Conservation (phyloP, 2,797 vertebrate species). For the Chelmon rostratus region DNA sequence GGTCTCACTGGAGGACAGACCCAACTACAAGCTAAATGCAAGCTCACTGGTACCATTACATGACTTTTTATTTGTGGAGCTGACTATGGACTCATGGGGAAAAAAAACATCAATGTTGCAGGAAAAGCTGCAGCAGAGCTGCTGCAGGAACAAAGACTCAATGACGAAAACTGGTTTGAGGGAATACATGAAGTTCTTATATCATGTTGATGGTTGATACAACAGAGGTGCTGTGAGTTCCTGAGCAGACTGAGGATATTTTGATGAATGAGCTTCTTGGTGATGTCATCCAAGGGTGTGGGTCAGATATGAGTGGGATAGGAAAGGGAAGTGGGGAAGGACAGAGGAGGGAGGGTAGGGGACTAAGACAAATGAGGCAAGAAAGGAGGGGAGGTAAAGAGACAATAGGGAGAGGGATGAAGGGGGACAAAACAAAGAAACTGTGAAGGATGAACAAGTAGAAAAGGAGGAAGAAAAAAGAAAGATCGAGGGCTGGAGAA, state of each 20-base stretch:
- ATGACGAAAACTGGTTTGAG: background rate
- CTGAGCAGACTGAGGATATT: constrained; percentile 16
- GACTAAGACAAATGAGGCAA: constrained; percentile 24
- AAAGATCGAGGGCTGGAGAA: background rate
- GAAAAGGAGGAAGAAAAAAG: background rate
- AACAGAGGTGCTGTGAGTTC: constrained; percentile 2
- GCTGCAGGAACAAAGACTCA: background rate
- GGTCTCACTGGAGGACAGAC: background rate
- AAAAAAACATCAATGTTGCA: background rate
- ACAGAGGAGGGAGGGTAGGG: background rate
- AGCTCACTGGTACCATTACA: background rate
- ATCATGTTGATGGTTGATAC: background rate
- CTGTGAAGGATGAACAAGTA: background rate
- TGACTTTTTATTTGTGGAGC: background rate
- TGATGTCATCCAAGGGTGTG: constrained; percentile 56
- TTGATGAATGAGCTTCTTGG: constrained; percentile 42
- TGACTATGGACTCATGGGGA: background rate
- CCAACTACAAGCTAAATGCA: constrained; percentile 1
- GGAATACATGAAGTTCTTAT: background rate
- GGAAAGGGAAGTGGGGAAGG: background rate
- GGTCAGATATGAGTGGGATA: constrained; percentile 35
- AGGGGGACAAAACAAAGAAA: background rate
- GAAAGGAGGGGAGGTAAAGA: background rate
- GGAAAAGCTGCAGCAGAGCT: background rate
- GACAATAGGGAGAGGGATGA: background rate